Evolutionary conservation across 2,797 vertebrate genomes (phyloP).

Genomic region (Petrocephalus schoutedeni): DNA sequence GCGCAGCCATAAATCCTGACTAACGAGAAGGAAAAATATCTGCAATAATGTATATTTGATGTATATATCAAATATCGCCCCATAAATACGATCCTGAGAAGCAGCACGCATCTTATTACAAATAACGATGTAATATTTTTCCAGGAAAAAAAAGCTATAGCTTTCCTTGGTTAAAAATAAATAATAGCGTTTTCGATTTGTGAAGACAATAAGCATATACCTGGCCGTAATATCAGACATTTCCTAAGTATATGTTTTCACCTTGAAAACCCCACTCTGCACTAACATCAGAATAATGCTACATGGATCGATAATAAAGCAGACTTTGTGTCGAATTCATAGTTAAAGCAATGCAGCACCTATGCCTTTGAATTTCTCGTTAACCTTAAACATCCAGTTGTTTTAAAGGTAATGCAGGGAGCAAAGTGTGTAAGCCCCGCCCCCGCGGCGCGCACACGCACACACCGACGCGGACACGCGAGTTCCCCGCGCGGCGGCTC

Average conservation of each 20-base stretch:
- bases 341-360: not conserved
- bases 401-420: constrained; percentile 2
- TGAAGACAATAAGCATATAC: not conserved
- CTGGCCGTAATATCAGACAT: not conserved
- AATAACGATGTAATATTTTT: not conserved
- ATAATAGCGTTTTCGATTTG: not conserved
- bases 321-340: not conserved
- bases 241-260: not conserved
- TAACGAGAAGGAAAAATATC: not conserved
- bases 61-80: not conserved
- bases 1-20: constrained; percentile 1
- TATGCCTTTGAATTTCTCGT: not conserved
- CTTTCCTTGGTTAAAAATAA: not conserved
- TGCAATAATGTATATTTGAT: not conserved
- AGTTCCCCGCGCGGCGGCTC: not conserved
- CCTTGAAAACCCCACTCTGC: not conserved
- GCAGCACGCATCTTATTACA: not conserved
- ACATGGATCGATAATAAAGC: not conserved
- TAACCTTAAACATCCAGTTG: not conserved
- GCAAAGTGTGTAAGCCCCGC: constrained; percentile 1
- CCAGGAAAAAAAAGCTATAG: not conserved
- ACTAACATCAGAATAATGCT: not conserved
- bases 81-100: not conserved
- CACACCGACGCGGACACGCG: not conserved
- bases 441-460: not conserved